Base-by-base conservation (phyloP, 2,113 vertebrate species). In the Paralichthys olivaceus region DNA sequence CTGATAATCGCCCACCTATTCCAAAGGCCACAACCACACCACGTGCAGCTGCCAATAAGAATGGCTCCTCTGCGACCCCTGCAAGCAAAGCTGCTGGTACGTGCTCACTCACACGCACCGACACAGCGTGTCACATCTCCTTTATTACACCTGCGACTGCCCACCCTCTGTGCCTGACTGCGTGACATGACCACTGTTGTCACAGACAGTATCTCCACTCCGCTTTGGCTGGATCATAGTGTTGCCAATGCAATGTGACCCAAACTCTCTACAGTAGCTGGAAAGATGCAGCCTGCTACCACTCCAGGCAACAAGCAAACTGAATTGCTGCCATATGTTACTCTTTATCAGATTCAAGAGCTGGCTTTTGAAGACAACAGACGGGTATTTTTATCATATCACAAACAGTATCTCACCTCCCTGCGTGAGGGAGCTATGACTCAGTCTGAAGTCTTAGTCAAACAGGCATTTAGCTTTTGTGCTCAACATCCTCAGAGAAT, bases 1-100 rank as follows among this genome's bases (percentile, higher is more conserved):
- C 85, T 14, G 92, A 91, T 15, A 97, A 96, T 90, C 84, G 90
- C 57, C 45, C 95, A 0, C 94, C 96, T 23, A 96, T 95, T 85
- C 88, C 90, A 74, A 95, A 94, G 83, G 86, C 91, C 60, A 89
- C 86, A 0, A 66, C 90, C 23, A 63, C 84, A 12, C 59, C 87
- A 6, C 84, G 87, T 32, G 57, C 87, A 9, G 70, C 93, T 0
- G 84, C 93, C 7, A 87, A 92, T 25, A 98, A 96, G 90, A 75
- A 93, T 0, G 69, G 87, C 0, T 90, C 91, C 25, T 84, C 71
- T 60, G 84, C 62, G 0, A 14, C 83, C 1, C 73, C 87, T 82
- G 80, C 93, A 15, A 77, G 83, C 1, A 89, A 92, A 4, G 63
- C 91, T 0, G 75, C 94, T 11, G 84, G 95, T 17, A 80, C 62